Percentiles rank a stretch among this genome's conserved stretches.
Evolutionary conservation across 2,113 vertebrate genomes (phyloP).

Genomic region (Melanerpes formicivorus): DNA sequence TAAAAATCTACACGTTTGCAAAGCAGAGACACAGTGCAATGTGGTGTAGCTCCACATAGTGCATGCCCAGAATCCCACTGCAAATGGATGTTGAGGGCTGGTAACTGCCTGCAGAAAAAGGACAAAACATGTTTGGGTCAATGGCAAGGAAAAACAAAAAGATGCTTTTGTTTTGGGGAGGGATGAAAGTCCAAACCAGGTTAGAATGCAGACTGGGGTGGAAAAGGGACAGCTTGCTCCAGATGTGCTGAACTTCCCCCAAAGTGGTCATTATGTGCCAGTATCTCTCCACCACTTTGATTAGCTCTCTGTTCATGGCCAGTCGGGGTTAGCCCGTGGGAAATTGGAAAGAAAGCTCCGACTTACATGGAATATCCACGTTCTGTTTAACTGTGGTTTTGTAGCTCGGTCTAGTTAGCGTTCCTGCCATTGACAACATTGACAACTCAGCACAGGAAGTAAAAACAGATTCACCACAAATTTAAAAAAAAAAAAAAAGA

Average conservation of each 20-base stretch:
- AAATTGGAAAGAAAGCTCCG: not conserved
- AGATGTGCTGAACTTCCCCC: not conserved
- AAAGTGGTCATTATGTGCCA: not conserved
- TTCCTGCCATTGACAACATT: conserved; percentile 18
- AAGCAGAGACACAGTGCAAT: not conserved
- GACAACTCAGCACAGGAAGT: conserved; percentile 18
- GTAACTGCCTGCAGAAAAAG: not conserved
- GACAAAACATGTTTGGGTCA: not conserved
- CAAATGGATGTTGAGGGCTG: not conserved
- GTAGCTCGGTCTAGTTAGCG: not conserved
- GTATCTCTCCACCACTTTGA: not conserved
- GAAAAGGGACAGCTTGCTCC: not conserved
- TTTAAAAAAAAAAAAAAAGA: not conserved
- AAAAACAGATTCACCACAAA: not conserved
- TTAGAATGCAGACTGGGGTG: not conserved
- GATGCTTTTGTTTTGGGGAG: not conserved
- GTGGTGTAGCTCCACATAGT: not conserved
- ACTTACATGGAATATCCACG: not conserved
- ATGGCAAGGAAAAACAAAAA: not conserved
- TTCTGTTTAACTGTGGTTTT: not conserved
- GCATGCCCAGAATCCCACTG: not conserved
- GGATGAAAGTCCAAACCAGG: not conserved
- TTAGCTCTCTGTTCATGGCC: not conserved
- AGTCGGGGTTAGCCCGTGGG: not conserved
- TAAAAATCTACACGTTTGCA: not conserved